Evolutionary conservation across 2,888 invertebrate genomes (phyloP), one percentile per base, ranked within the genome.

Genomic region (Polydrusus tereticollis): DNA sequence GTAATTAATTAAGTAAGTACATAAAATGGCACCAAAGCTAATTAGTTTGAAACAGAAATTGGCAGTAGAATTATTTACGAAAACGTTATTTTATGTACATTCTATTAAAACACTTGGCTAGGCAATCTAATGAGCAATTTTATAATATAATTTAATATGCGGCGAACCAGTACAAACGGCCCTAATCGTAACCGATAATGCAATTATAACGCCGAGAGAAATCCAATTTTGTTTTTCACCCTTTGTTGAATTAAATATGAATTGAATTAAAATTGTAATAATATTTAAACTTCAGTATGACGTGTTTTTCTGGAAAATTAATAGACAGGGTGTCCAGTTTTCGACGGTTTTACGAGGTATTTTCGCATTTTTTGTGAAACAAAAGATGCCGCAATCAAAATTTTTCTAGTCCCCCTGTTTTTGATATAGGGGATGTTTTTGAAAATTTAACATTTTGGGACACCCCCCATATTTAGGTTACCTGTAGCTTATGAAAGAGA

Each of bases 91-190:
- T n/a, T n/a, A 21, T 41, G 16, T 41, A 23, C n/a, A 47, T 47
- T 47, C 23, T n/a, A 23, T 29, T 55, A 55, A 16, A 29, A 55
- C 29, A 29, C 52, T 55, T 55, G 29, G 29, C 16, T 55, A 33
- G 52, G 1, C 52, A 55, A 18, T 18, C 29, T 55, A 55, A 55
- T 55, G 29, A 55, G 16, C 52, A 55, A 55, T 55, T 55, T 55
- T 55, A 55, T 55, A 29, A n/a, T 50, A 26, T 26, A 26, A 50
- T 55, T 29, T 29, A 55, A 29, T 29, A 55, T 2, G 52, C 52
- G 52, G 52, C 29, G 29, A 55, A 55, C 29, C 52, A 29, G 29
- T 16, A 55, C 52, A 29, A 29, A 29, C 29, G 18, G 12, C 29
- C 52, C 10, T 29, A 16, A 29, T 29, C 52, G 23, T 55, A 29